These are phyloP conservation scores for Scolanthus callimorphus DNA, from an alignment of 92 coral and sea anemone genomes.

Conservation along the genomic window DNA sequence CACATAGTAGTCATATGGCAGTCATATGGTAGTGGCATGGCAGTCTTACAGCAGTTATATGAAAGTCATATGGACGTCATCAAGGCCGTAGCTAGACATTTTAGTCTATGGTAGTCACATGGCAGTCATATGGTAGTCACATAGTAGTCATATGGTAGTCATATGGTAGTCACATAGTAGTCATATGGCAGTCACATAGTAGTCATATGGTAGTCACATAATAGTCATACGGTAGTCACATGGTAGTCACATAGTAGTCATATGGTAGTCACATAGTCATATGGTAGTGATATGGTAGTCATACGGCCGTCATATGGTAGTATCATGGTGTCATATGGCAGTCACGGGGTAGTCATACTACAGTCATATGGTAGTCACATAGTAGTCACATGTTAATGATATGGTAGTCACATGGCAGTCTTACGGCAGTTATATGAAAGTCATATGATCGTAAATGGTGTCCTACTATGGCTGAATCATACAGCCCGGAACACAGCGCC, in stretches of 20 bases:
- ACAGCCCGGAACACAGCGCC: conserved; percentile 1
- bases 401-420: too few relatives aligned
- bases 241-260: background rate
- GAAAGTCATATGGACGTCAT: background rate
- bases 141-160: too few relatives aligned
- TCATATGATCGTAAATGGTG: too few relatives aligned
- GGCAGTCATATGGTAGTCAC: background rate
- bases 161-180: too few relatives aligned
- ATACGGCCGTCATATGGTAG: background rate
- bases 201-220: background rate
- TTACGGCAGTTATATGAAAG: too few relatives aligned
- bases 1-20: background rate
- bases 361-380: too few relatives aligned
- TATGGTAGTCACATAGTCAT: background rate
- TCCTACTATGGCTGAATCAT: too few relatives aligned
- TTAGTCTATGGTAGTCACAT: background rate
- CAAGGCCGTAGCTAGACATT: background rate
- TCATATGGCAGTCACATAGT: background rate
- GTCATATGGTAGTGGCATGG: background rate
- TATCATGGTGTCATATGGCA: background rate
- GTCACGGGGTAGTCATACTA: too few relatives aligned
- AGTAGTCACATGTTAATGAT: too few relatives aligned
- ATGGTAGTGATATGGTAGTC: background rate
- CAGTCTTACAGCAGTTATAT: background rate
- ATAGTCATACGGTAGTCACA: background rate